A percentile compares a stretch with the other conserved stretches of the same genome.
Conservation (phyloP, 2,888 invertebrate genomes). For the Osmoderma eremita region DNA sequence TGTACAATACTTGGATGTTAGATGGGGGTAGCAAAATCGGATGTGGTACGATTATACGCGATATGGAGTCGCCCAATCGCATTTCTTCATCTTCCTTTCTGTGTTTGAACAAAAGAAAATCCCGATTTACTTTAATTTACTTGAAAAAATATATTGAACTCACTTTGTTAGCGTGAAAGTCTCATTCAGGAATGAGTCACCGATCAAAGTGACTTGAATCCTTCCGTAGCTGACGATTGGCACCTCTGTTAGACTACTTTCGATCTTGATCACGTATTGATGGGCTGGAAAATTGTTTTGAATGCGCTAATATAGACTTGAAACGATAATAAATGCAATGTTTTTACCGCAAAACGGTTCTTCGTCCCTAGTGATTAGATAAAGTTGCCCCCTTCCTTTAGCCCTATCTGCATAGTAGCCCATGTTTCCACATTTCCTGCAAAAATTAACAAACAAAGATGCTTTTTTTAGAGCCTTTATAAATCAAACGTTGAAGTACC, state of each 20-base stretch:
- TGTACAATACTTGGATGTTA: constrained; percentile 81
- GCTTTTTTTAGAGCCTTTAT: neutral
- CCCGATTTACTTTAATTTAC: neutral
- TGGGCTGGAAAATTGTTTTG: constrained; percentile 70
- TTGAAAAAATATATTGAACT: constrained; percentile 51
- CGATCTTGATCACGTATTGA: constrained; percentile 86
- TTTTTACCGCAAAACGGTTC: constrained; percentile 88
- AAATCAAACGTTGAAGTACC: constrained; percentile 51
- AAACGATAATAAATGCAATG: neutral
- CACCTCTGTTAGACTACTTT: constrained; percentile 75
- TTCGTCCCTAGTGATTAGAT: constrained; percentile 87
- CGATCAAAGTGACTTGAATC: constrained; percentile 81
- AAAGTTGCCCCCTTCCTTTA: constrained; percentile 85
- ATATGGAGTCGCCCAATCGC: constrained; percentile 76
- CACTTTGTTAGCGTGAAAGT: constrained; percentile 89
- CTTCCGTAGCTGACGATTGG: constrained; percentile 82
- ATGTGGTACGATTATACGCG: constrained; percentile 88
- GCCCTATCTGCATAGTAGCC: constrained; percentile 92
- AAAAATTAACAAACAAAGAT: constrained; percentile 42
- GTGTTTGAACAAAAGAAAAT: constrained; percentile 47
- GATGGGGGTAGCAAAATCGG: constrained; percentile 82
- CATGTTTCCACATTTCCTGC: constrained; percentile 83
- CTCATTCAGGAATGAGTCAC: constrained; percentile 85
- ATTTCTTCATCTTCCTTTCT: constrained; percentile 84
- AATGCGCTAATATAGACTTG: neutral